A percentile compares a stretch with the other conserved stretches of the same genome.
phyloP scores from a whole-genome alignment of 2,113 vertebrate species.

The Artemisiospiza belli region DNA sequence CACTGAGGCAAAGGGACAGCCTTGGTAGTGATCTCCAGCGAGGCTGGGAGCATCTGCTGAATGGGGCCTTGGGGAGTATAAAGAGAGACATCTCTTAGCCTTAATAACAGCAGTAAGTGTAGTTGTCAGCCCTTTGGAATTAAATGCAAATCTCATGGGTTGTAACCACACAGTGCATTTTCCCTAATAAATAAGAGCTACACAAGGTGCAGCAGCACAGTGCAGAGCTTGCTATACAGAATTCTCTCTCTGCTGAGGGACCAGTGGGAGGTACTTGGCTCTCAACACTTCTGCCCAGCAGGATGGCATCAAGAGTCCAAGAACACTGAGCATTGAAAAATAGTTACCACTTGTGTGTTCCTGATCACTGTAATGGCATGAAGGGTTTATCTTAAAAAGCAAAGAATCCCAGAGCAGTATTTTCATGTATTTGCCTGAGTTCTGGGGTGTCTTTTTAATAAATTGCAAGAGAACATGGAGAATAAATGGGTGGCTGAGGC shows the following conservation, averaged over 20 bases:
- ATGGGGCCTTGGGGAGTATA: not conserved
- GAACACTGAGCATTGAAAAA: not conserved
- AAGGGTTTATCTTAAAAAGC: not conserved
- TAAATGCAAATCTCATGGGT: not conserved
- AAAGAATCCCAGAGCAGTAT: not conserved
- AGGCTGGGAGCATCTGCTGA: not conserved
- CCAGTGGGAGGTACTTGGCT: not conserved
- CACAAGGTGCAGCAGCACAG: not conserved
- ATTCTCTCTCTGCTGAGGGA: not conserved
- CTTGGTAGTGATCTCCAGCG: not conserved
- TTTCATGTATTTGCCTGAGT: rapidly evolving
- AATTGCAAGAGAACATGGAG: rapidly evolving
- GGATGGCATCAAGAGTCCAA: not conserved
- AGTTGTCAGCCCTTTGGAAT: not conserved
- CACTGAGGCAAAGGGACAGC: not conserved
- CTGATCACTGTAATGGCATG: rapidly evolving
- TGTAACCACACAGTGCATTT: not conserved
- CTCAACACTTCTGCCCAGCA: rapidly evolving
- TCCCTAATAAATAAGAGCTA: not conserved
- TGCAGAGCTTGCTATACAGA: not conserved
- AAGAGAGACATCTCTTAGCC: not conserved
- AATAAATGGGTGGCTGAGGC: conserved; percentile 40
- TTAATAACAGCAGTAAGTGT: rapidly evolving
- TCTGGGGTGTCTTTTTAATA: rapidly evolving
- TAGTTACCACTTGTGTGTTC: not conserved